Percentiles rank a stretch among this genome's conserved stretches.
phyloP scores from a whole-genome alignment of 2,113 vertebrate genomes.

The Shinisaurus crocodilurus region DNA sequence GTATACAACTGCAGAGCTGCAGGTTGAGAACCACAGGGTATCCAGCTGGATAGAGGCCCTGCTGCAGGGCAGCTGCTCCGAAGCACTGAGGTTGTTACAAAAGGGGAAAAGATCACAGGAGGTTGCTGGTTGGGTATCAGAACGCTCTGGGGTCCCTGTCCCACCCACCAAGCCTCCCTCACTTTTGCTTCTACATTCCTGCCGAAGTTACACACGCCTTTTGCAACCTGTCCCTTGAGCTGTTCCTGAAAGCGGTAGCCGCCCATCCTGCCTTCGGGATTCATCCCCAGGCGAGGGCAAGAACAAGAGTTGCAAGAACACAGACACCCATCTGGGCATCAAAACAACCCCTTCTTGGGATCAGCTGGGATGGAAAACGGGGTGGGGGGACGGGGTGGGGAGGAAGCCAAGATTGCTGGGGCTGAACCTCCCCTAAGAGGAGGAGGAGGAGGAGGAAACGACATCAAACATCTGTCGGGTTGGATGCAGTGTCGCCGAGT shows the following conservation, averaged over 20 bases:
- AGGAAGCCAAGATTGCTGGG: not conserved
- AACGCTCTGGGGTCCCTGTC: not conserved
- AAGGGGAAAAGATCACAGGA: no score
- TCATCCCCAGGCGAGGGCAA: not conserved
- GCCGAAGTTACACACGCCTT: not conserved
- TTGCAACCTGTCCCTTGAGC: not conserved
- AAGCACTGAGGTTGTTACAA: not conserved
- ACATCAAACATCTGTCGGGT: no score
- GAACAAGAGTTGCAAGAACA: not conserved
- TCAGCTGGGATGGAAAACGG: not conserved
- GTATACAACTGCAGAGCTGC: no score
- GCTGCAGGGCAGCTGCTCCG: no score
- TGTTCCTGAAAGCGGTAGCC: conserved; percentile 1
- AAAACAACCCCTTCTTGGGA: not conserved
- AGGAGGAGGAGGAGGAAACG: no score
- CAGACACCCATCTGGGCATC: not conserved
- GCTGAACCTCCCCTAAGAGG: no score
- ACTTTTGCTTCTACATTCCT: not conserved
- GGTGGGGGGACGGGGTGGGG: not conserved
- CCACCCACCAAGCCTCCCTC: no score
- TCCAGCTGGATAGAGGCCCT: no score
- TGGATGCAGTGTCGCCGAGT: no score
- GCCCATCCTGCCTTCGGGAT: conserved; percentile 12
- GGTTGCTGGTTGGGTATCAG: no score
- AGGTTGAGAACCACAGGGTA: no score